phyloP scores from a whole-genome alignment of 2,113 vertebrate genomes.

The Cebidichthys violaceus region DNA sequence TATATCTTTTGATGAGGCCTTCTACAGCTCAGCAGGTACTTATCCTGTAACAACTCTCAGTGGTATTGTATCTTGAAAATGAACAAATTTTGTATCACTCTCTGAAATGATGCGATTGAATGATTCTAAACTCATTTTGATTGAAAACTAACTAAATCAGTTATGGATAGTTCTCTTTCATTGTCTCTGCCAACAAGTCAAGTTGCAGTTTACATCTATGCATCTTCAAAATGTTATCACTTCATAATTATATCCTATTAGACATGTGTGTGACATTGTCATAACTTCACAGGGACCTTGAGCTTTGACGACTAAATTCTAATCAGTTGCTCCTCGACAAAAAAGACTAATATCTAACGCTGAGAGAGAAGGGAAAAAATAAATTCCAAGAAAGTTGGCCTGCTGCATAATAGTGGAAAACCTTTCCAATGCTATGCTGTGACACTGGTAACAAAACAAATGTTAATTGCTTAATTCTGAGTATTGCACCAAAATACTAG shows the following conservation, averaged over 20 bases:
- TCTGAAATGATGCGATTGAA: not conserved
- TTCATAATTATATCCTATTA: not conserved
- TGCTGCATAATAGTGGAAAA: not conserved
- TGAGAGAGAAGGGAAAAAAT: too few relatives aligned
- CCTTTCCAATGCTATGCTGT: not conserved
- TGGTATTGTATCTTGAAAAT: not conserved
- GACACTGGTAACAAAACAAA: not conserved
- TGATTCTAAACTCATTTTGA: not conserved
- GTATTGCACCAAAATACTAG: not conserved
- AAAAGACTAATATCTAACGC: not conserved
- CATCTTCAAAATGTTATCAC: not conserved
- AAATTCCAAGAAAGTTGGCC: not conserved
- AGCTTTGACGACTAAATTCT: not conserved
- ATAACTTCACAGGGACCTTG: not conserved
- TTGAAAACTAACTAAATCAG: not conserved
- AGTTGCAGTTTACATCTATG: not conserved
- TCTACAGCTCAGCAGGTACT: not conserved
- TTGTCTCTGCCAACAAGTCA: not conserved
- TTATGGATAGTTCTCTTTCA: not conserved
- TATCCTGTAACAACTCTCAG: not conserved
- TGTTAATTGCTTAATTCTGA: constrained; percentile 1
- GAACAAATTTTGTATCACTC: not conserved
- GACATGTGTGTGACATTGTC: not conserved
- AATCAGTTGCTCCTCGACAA: not conserved
- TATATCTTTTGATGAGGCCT: not conserved